Base-by-base conservation (phyloP, 2,888 invertebrate genomes). In the Dryobota labecula region DNA sequence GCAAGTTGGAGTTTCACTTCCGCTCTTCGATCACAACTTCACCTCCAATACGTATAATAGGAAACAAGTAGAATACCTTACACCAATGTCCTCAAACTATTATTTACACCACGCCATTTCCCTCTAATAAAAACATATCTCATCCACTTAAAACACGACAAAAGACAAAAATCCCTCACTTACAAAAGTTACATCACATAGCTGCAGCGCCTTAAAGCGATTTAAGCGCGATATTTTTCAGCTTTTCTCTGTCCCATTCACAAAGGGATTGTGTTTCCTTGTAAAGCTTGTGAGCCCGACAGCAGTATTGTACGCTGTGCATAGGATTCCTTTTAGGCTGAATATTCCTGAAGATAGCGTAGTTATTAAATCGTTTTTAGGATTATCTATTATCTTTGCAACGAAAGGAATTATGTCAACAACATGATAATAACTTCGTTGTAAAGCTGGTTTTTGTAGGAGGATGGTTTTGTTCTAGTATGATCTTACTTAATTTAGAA, bases 211-310 rank as follows among this genome's bases (percentile, higher is more conserved):
- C 56, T 60, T 78, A 70, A 82, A 78, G 66, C 80, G 61, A 74
- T 80, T 74, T 58, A 57, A 51, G 57, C 73, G 66, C 72, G 61
- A 72, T 80, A 82, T 82, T 83, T 82, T 80, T 67, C 76, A 76
- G 80, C 65, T 61, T 69, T 54, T 47, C 66, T 38, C 69, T n/a
- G 65, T 61, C 60, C 41, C 66, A 70, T 65, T 45, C 80, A 80
- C 77, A 82, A 82, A 82, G 80, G 77, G 77, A 80, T 77, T 71
- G 73, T 70, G 65, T 83, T 77, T 72, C 66, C 61, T 65, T 36
- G 72, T 53, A 33, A 67, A 47, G 63, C 57, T 62, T 71, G 79
- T 82, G 73, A 64, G 57, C n/a, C 11, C 60, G 80, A 83, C 83
- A 82, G 51, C 41, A 69, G 47, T 73, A 73, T 80, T 66, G 73